Percentiles rank a stretch among this genome's conserved stretches.
Conservation (phyloP, 2,888 invertebrate genomes). For the Hirtodrosophila histrioides region DNA sequence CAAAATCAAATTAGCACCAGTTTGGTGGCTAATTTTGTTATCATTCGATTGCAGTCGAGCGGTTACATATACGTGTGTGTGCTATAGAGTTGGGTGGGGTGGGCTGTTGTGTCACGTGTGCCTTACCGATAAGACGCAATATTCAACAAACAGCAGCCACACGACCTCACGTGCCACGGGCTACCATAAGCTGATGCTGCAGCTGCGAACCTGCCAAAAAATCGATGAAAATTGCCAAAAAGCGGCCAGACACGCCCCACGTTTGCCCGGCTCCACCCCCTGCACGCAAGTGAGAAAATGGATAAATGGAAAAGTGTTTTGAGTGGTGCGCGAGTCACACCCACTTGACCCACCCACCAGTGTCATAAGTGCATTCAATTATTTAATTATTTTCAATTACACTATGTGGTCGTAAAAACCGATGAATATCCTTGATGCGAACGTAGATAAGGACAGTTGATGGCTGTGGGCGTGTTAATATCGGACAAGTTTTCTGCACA, state of each 20-base stretch:
- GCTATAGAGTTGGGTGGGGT: background rate
- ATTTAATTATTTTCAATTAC: constrained; percentile 53
- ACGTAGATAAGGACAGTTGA: constrained; percentile 15
- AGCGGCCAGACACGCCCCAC: constrained; percentile 29
- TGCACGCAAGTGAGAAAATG: constrained; percentile 5
- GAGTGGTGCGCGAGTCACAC: constrained; percentile 30
- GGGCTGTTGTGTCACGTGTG: constrained; percentile 55
- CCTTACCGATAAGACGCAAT: constrained; percentile 49
- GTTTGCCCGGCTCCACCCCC: constrained; percentile 24
- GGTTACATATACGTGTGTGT: constrained; percentile 9
- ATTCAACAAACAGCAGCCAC: constrained; percentile 59
- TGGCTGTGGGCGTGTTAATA: background rate
- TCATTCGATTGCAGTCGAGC: constrained; percentile 53
- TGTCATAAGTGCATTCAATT: constrained; percentile 14
- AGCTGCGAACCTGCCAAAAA: constrained; percentile 26
- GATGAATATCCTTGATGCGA: constrained; percentile 20
- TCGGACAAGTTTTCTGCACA: background rate
- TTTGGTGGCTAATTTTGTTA: constrained; percentile 75
- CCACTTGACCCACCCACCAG: constrained; percentile 29
- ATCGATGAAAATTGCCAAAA: constrained; percentile 30
- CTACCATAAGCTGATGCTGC: constrained; percentile 31
- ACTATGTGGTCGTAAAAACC: constrained; percentile 12
- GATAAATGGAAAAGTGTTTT: background rate
- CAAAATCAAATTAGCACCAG: constrained; percentile 81
- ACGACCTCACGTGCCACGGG: constrained; percentile 59